Evolutionary conservation across 2,797 vertebrate species (phyloP).

Genomic region (Peromyscus nudipes): DNA sequence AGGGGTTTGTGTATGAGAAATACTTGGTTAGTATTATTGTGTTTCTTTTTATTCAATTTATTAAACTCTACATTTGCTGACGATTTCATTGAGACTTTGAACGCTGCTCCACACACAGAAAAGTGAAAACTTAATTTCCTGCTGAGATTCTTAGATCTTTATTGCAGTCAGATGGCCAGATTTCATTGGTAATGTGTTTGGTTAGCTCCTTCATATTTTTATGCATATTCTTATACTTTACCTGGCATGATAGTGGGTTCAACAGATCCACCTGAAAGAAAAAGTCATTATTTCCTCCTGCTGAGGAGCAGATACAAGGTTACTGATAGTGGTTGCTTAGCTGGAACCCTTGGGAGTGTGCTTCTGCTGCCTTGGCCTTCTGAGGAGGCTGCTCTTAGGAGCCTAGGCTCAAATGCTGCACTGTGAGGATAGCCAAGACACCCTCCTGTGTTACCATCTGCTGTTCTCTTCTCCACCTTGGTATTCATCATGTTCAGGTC

Average conservation of each 20-base stretch:
- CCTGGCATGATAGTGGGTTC: neutral
- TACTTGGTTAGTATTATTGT: neutral
- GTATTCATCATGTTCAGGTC: neutral
- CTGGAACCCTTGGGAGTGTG: neutral
- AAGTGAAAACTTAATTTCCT: neutral
- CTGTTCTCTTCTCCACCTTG: neutral
- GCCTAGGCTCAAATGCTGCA: neutral
- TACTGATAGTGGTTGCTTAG: neutral
- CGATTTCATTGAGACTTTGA: slow-evolving; percentile 18
- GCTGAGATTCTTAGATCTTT: neutral
- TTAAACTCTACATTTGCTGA: neutral
- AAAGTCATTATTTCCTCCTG: neutral
- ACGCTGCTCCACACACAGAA: neutral
- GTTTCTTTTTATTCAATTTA: neutral
- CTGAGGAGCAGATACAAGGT: neutral
- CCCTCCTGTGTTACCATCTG: neutral
- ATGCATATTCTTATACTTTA: neutral
- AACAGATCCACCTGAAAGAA: neutral
- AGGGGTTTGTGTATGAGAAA: neutral
- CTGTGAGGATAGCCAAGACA: neutral
- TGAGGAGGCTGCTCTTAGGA: neutral
- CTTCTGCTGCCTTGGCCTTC: neutral
- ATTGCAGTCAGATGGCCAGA: neutral
- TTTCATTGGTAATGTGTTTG: neutral
- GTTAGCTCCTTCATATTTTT: neutral